Conservation (phyloP, 2,797 vertebrate species). For the Gallinago solitaria region DNA sequence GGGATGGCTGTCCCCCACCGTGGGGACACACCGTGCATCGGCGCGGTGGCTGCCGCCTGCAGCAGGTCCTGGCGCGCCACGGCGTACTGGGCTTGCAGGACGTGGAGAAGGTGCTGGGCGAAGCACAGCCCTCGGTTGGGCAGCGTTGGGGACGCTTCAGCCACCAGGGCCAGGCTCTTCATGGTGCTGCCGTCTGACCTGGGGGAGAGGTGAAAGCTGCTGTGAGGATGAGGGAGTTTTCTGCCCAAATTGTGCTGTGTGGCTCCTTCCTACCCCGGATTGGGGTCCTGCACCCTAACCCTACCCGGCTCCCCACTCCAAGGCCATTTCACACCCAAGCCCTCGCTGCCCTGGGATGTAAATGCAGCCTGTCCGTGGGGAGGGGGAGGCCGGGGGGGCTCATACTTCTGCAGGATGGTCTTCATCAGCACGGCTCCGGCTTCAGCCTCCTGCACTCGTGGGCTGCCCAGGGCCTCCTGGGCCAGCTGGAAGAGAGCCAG, state of each 20-base stretch:
- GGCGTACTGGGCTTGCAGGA: conserved; percentile 80
- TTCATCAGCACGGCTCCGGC: conserved; percentile 85
- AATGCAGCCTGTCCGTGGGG: fast-evolving
- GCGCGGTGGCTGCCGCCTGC: conserved; percentile 80
- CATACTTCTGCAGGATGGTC: conserved; percentile 86
- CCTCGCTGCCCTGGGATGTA: not conserved
- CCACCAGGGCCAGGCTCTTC: conserved; percentile 7
- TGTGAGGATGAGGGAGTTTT: not conserved
- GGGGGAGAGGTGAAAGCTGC: not conserved
- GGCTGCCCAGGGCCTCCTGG: conserved; percentile 79
- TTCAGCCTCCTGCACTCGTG: conserved; percentile 88
- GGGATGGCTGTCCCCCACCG: no score
- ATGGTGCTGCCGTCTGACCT: conserved; percentile 45
- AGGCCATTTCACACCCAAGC: not conserved
- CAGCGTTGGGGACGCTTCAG: not conserved
- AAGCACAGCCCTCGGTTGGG: conserved; percentile 49
- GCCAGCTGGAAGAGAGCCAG: conserved; percentile 74
- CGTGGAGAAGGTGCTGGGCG: conserved; percentile 74
- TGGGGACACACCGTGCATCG: conserved; percentile 80
- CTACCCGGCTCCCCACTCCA: not conserved
- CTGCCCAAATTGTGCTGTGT: fast-evolving
- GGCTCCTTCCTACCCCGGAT: fast-evolving
- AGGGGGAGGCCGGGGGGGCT: not conserved
- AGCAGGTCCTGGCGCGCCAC: conserved; percentile 82
- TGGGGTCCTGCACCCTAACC: not conserved